Percentiles rank a stretch among this genome's conserved stretches.
Evolutionary conservation across 2,113 vertebrate species (phyloP).

Genomic region (Pseudonaja textilis): DNA sequence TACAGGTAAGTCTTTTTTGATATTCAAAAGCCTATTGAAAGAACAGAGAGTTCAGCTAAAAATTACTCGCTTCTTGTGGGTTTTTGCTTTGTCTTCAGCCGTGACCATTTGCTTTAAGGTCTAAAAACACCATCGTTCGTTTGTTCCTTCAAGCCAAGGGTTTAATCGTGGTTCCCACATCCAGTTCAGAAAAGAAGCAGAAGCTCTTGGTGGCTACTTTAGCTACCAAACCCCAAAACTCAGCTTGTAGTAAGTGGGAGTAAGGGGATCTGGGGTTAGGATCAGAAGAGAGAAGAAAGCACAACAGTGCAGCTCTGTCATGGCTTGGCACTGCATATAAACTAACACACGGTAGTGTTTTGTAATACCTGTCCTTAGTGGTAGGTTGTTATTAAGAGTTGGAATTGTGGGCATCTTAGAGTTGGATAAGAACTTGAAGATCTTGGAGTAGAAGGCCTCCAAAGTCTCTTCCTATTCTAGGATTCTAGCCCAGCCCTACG

Average conservation of each 20-base stretch:
- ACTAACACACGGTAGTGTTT: not conserved
- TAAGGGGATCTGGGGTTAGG: not conserved
- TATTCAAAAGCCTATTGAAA: not conserved
- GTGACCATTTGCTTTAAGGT: not conserved
- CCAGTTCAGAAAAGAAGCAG: too few species aligned
- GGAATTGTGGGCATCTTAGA: too few species aligned
- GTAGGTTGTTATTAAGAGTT: not conserved
- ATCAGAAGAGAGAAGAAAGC: not conserved
- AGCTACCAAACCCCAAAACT: not conserved
- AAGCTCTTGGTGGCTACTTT: not conserved
- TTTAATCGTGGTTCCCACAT: not conserved
- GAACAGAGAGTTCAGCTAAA: not conserved
- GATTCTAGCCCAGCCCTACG: not conserved
- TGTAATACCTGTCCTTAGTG: not conserved
- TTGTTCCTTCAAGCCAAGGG: not conserved
- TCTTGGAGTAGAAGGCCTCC: too few species aligned
- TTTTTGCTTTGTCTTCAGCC: not conserved
- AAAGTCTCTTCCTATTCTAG: too few species aligned
- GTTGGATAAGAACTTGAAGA: too few species aligned
- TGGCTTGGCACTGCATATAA: not conserved
- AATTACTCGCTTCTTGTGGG: not conserved
- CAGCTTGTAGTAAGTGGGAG: not conserved
- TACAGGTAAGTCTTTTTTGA: slow-evolving; percentile 81
- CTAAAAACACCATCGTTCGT: not conserved
- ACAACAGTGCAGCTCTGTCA: not conserved